Evolutionary conservation across 2,113 vertebrate species (phyloP), one percentile per base, ranked within the genome.

Genomic region (Talpa occidentalis): DNA sequence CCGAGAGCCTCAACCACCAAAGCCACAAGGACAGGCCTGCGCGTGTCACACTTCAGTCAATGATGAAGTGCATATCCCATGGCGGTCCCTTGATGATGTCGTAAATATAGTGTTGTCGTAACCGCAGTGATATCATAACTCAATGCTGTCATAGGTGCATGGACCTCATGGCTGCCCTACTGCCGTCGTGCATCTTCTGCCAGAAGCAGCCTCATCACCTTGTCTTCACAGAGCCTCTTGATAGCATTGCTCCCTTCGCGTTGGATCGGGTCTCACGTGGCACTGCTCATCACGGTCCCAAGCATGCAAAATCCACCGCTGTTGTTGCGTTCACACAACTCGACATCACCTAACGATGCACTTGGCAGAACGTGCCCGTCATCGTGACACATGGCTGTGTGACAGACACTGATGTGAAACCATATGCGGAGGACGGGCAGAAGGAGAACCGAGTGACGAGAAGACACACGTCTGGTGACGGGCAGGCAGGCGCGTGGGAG

Each of bases 361-460:
- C 30, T 32, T 64, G 21, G 22, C 62, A 32, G 62, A 64, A 32
- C 15, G 62, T 32, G 28, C 12, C 62, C 30, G 28, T 26, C 9
- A 24, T 6, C 26, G 21, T 62, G 59, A 62, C 26, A 8, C 3
- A 28, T 32, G 30, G 12, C 10, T 62, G 62, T 2, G 5, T 64
- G 28, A 32, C 28, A 72, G 28, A 17, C 9, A 6, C 4, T 0
- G 24, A 32, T 16, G 5, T 32, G 37, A 69, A 60, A 32, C 26
- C 22, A 24, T 4, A 6, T 1, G 2, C 47, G 26, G 42, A 32
- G 17, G 42, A 30, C 0, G 10, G 56, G 21, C 40, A n/a, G 14
- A 28, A 30, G 0, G 56, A 37, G 11, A 40, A 64, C 16, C 0
- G 28, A 76, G 70, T 5, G 5, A 6, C 17, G 11, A 5, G 82